Percentiles rank a stretch among this genome's conserved stretches.
These are phyloP conservation scores for Podarcis muralis DNA, from an alignment of 2,113 vertebrate species.

Conservation along the genomic window DNA sequence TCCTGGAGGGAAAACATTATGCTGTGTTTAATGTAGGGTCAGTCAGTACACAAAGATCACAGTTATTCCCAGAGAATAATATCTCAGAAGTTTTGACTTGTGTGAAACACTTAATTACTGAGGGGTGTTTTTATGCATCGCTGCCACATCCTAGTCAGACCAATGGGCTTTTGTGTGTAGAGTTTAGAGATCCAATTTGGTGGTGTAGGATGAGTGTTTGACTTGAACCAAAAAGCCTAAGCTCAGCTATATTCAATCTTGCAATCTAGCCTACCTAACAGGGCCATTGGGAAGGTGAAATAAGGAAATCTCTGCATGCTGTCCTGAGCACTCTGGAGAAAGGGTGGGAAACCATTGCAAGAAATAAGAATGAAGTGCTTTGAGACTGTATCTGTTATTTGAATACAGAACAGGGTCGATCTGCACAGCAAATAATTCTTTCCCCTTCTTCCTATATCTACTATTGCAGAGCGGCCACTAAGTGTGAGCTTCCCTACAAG, in stretches of 20 bases:
- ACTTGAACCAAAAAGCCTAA: too few species aligned
- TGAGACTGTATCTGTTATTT: background rate
- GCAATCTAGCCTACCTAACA: background rate
- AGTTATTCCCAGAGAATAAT: background rate
- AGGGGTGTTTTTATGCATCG: background rate
- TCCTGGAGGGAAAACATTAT: background rate
- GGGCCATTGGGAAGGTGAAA: background rate
- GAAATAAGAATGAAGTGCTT: background rate
- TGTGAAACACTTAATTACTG: background rate
- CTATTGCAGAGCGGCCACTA: slow-evolving; percentile 75
- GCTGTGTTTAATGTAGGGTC: background rate
- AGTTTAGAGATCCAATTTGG: background rate
- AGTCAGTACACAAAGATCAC: background rate
- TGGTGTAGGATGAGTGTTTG: background rate
- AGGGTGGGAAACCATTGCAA: background rate
- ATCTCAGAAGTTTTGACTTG: background rate
- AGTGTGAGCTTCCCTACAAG: slow-evolving; percentile 81
- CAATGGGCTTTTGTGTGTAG: background rate
- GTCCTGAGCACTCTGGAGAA: background rate
- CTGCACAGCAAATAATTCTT: background rate
- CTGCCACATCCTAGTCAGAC: background rate
- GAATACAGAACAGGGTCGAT: background rate
- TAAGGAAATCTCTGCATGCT: background rate
- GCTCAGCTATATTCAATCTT: background rate
- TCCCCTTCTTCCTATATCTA: slow-evolving; percentile 27